These are phyloP conservation scores for Drosophila incognita DNA, from an alignment of 2,888 invertebrate genomes.

Conservation along the genomic window DNA sequence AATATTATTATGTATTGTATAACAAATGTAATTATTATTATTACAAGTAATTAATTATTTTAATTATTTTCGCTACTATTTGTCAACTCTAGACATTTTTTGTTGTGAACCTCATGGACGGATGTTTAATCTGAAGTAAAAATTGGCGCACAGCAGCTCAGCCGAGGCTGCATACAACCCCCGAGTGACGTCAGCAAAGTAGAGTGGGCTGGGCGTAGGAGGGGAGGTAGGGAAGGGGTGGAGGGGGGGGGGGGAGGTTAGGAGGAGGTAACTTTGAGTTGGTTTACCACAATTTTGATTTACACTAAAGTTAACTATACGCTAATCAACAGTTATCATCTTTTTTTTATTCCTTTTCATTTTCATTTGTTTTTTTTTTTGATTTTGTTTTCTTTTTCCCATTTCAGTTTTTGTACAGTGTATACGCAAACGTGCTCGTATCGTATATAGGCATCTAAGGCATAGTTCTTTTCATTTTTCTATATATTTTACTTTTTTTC, in stretches of 20 bases:
- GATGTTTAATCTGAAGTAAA: conserved; percentile 78
- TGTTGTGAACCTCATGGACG: conserved; percentile 78
- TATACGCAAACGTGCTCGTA: conserved; percentile 68
- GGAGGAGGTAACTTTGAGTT: conserved; percentile 19
- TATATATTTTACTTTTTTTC: conserved; percentile 37
- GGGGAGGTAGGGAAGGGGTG: not conserved
- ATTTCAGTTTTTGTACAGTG: conserved; percentile 62
- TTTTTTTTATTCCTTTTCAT: not conserved
- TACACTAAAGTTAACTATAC: conserved; percentile 73
- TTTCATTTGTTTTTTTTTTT: conserved; percentile 19
- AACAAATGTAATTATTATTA: conserved; percentile 21
- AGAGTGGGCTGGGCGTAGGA: not conserved
- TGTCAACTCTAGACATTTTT: conserved; percentile 46
- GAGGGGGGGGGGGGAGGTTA: not conserved
- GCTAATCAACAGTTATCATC: conserved; percentile 63
- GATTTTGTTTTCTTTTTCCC: not conserved
- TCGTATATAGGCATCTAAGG: conserved; percentile 78
- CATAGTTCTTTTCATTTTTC: conserved; percentile 58
- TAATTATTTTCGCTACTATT: conserved; percentile 21
- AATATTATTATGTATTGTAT: conserved; percentile 20
- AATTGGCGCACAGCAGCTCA: conserved; percentile 73
- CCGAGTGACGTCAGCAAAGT: conserved; percentile 69
- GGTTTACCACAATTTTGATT: conserved; percentile 46
- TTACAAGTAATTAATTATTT: not conserved
- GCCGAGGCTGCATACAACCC: conserved; percentile 74